A percentile compares a stretch with the other conserved stretches of the same genome.
These are phyloP conservation scores for Sorex araneus DNA, from an alignment of 2,113 vertebrate genomes.

Conservation along the genomic window DNA sequence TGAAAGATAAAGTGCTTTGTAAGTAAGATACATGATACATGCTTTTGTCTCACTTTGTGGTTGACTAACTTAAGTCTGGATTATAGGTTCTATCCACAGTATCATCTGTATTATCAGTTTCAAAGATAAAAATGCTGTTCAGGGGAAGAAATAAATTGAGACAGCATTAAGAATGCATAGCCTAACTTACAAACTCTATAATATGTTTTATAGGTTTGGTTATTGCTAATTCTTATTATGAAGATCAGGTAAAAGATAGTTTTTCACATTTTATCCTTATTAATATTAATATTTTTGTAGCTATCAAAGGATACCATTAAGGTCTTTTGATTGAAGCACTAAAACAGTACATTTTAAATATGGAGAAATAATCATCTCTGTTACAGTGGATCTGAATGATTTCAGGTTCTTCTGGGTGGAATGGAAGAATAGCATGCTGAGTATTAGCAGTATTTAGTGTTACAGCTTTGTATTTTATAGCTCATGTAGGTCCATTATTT, in stretches of 20 bases:
- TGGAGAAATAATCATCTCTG: not conserved
- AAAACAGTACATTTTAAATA: not conserved
- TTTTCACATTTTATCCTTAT: not conserved
- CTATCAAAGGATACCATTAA: not conserved
- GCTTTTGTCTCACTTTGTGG: constrained; percentile 37
- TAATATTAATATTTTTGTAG: not conserved
- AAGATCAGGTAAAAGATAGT: not conserved
- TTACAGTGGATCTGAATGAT: too few relatives aligned
- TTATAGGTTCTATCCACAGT: not conserved
- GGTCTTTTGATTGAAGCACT: not conserved
- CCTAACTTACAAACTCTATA: not conserved
- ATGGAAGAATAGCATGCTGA: too few relatives aligned
- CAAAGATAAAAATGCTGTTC: constrained; percentile 39
- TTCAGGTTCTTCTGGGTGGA: too few relatives aligned
- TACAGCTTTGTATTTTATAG: too few relatives aligned
- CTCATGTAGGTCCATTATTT: too few relatives aligned
- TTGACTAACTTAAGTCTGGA: constrained; percentile 58
- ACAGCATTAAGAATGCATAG: not conserved
- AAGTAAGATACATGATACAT: not conserved
- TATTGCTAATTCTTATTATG: constrained; percentile 27
- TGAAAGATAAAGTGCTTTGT: constrained; percentile 61
- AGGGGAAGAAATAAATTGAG: not conserved
- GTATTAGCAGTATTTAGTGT: too few relatives aligned
- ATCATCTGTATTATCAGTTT: not conserved
- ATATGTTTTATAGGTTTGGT: constrained; percentile 7